Conservation (phyloP, 2,888 invertebrate genomes). For the Volucella bombylans region DNA sequence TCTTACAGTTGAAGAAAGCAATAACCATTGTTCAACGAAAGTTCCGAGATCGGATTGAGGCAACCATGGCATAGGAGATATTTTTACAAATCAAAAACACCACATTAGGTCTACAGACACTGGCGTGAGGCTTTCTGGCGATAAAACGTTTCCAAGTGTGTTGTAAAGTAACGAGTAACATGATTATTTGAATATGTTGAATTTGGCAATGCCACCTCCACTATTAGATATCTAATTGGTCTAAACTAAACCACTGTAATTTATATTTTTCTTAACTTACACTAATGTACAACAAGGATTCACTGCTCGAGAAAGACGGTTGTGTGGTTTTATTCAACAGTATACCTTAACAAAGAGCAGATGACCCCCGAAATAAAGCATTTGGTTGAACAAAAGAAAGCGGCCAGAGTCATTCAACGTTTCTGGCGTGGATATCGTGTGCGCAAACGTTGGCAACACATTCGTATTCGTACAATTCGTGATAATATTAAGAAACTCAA, state of each 20-base stretch:
- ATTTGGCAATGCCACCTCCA: too few relatives aligned
- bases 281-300: too few relatives aligned
- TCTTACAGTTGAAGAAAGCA: slow-evolving; percentile 75
- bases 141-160: slow-evolving; percentile 83
- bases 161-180: too few relatives aligned
- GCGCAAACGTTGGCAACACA: slow-evolving; percentile 77
- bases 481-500: slow-evolving; percentile 77
- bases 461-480: slow-evolving; percentile 77
- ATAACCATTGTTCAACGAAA: slow-evolving; percentile 79
- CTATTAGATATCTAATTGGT: too few relatives aligned
- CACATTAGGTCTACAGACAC: slow-evolving; percentile 80
- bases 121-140: slow-evolving; percentile 83
- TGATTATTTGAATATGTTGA: too few relatives aligned
- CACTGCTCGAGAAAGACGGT: too few relatives aligned
- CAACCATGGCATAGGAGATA: slow-evolving; percentile 79
- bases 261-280: too few relatives aligned
- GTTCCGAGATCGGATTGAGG: slow-evolving; percentile 82
- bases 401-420: slow-evolving; percentile 87
- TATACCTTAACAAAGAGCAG: too few relatives aligned
- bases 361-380: slow-evolving; percentile 83
- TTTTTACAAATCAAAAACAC: slow-evolving; percentile 77
- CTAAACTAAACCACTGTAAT: too few relatives aligned
- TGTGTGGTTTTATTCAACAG: too few relatives aligned
- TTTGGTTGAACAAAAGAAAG: slow-evolving; percentile 82
- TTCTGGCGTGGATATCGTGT: slow-evolving; percentile 84